phyloP scores from a whole-genome alignment of 2,888 invertebrate species.

The Cerastoderma edule region DNA sequence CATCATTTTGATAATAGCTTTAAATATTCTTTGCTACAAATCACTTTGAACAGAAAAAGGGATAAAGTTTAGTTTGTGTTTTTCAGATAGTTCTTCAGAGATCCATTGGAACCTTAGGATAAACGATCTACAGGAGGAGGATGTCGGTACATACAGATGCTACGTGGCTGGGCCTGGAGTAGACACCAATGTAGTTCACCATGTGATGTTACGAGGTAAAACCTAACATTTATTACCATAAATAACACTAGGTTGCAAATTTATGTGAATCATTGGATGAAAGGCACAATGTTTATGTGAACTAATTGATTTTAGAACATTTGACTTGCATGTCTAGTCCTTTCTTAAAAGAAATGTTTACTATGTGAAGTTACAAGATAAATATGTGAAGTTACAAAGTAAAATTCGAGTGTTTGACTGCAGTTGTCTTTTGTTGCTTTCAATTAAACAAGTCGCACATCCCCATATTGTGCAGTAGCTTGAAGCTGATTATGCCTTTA shows the following conservation, averaged over 20 bases:
- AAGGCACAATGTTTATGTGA: neutral
- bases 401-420: too few relatives aligned
- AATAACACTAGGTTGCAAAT: neutral
- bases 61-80: neutral
- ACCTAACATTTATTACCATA: conserved; percentile 22
- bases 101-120: conserved; percentile 42
- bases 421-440: too few relatives aligned
- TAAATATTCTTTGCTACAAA: neutral
- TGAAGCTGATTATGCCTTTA: too few relatives aligned
- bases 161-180: conserved; percentile 26
- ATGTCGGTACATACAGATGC: conserved; percentile 42
- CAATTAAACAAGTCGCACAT: too few relatives aligned
- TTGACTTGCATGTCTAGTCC: too few relatives aligned
- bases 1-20: neutral
- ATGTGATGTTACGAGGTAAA: neutral
- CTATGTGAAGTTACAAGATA: too few relatives aligned
- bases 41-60: too few relatives aligned
- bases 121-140: conserved; percentile 12
- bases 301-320: neutral
- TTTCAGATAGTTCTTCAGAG: conserved; percentile 2
- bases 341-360: too few relatives aligned
- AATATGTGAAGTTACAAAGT: too few relatives aligned
- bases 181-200: conserved; percentile 3
- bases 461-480: too few relatives aligned
- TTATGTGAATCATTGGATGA: neutral